Evolutionary conservation across 1,140 invertebrate species (phyloP), one percentile per base, ranked within the genome.

Genomic region (Meloidogyne exigua): DNA sequence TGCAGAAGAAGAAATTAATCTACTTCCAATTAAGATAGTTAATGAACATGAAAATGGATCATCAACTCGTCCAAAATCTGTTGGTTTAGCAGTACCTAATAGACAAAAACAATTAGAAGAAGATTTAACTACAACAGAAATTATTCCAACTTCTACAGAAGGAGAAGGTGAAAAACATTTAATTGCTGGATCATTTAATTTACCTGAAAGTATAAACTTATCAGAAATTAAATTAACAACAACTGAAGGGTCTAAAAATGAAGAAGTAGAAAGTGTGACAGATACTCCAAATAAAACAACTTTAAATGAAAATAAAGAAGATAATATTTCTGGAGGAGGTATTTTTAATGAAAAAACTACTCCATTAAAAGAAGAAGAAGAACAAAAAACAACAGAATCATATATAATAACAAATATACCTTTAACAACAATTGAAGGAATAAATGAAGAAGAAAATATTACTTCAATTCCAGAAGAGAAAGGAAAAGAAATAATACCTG

Each of bases 21-120:
- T 65, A 25, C 57, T 73, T 62, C 72, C 72, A 57, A 73, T 73
- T 73, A 26, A 64, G 39, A 36, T 73, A 5, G 15, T 23, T 18
- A 73, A 57, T 32, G 72, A 73, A 64, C 72, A 73, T 21, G 68
- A n/a, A 62, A 64, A 36, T 28, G 72, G 21, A 63, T 57, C 44
- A 49, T 18, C 49, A 57, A 57, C n/a, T 15, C 23, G 75, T 15
- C 68, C 66, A 26, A 73, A 62, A 32, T 62, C 65, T 26, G 75
- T 64, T 44, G 68, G 49, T 13, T 18, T 76, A 42, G 68, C 75
- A 18, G 28, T 73, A 36, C 57, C 72, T 15, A 73, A 65, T 23
- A 36, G 65, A 11, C 44, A 44, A 44, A 71, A 71, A 25, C 36
- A 44, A 71, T 49, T 28, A 18, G 18, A 42, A 71, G 9, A 71